These are phyloP conservation scores for Rousettus madagascariensis DNA, from an alignment of 2,797 vertebrate species.

Conservation along the genomic window DNA sequence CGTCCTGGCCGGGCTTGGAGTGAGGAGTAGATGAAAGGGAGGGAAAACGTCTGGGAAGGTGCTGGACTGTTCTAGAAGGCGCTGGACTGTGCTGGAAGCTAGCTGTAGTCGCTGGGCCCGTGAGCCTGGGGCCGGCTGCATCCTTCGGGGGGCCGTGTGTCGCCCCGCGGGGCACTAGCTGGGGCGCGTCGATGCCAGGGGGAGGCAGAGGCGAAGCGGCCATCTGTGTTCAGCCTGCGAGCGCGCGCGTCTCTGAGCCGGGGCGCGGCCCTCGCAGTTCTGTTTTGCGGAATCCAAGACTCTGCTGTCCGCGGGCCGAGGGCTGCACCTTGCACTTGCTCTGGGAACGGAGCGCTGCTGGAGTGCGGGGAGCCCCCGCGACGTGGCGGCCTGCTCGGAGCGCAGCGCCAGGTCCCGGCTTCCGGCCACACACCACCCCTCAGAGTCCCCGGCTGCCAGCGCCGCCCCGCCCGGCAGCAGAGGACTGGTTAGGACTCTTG, in stretches of 20 bases:
- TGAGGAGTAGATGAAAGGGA: background rate
- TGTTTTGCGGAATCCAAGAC: background rate
- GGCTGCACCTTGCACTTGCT: background rate
- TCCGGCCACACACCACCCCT: background rate
- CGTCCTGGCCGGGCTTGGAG: background rate
- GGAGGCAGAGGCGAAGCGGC: background rate
- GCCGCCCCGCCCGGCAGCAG: background rate
- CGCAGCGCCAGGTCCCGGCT: background rate
- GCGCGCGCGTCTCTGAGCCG: background rate
- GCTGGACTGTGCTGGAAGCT: background rate
- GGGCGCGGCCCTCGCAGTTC: background rate
- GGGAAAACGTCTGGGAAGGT: background rate
- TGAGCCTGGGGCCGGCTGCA: background rate
- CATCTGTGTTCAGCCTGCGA: conserved; percentile 9
- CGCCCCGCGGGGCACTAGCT: background rate
- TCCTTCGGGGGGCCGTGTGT: background rate
- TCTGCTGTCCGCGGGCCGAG: background rate
- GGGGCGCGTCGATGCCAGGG: background rate
- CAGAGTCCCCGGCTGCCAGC: background rate
- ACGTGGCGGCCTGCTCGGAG: background rate
- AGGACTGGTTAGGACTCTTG: background rate
- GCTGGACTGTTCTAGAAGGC: conserved; percentile 29
- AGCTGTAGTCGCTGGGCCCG: accelerated
- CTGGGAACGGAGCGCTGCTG: background rate
- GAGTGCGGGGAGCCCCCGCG: background rate